Base-by-base conservation (phyloP, 2,888 invertebrate species). In the Brenthis ino region DNA sequence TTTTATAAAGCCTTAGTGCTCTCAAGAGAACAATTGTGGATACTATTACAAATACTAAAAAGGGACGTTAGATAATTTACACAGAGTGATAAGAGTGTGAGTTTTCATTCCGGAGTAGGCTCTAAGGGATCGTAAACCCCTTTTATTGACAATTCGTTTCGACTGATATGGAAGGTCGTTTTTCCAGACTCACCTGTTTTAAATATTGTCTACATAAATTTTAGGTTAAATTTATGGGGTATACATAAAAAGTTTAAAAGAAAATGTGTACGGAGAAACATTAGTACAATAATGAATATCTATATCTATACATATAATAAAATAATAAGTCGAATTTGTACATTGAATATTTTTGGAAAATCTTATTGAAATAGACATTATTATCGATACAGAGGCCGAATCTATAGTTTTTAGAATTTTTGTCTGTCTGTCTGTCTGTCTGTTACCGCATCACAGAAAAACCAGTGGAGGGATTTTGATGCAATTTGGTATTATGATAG, bases 111-210 rank as follows among this genome's bases (percentile, higher is more conserved):
- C 67, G 48, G 33, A 68, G 71, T 69, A 72, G 65, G 70, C 63
- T 67, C 73, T 72, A 14, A 57, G 74, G 72, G 77, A 68, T 65
- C 74, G 72, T 77, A 75, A 77, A 77, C 74, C 74, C 67, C 64
- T 79, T 43, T 79, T 79, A 83, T 82, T 80, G 81, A 80, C 81
- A 80, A 81, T 82, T 79, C 78, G 75, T 79, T 78, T 78, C 72
- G 72, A 79, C 75, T 79, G 81, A 78, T 76, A 79, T 77, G 79
- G 75, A 77, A 79, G 65, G 53, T 60, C 57, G 70, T 74, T 77
- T 78, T 77, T 80, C 76, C 72, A 72, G 72, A 75, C 73, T 77
- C 77, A 77, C 77, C 76, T 78, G 76, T 71, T 70, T 72, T 68
- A 43, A 43, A 67, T 70, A 70, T 68, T 68, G 37, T 66, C 69